Conservation (phyloP, 2,888 invertebrate species). For the Pterostichus niger region DNA sequence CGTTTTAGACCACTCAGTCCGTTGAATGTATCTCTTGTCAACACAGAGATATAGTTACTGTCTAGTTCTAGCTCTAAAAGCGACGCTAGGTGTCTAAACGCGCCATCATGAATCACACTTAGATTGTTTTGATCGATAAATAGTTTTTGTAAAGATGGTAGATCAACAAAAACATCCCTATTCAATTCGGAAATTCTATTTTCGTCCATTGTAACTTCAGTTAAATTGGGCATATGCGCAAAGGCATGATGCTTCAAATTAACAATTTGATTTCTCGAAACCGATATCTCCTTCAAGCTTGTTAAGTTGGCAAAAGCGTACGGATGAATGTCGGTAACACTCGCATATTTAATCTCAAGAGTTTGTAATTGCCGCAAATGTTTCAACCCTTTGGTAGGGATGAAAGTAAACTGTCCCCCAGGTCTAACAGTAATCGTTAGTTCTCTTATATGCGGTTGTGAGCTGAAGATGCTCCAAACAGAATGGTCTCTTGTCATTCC, state of each 20-base stretch:
- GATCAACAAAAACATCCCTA: conserved; percentile 85
- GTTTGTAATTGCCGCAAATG: conserved; percentile 83
- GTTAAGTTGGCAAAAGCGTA: conserved; percentile 88
- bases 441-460: conserved; percentile 85
- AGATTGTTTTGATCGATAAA: conserved; percentile 92
- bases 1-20: conserved; percentile 87
- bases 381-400: conserved; percentile 85
- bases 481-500: conserved; percentile 84
- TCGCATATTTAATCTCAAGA: conserved; percentile 86
- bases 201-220: conserved; percentile 85
- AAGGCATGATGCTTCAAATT: conserved; percentile 85
- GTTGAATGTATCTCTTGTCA: conserved; percentile 88
- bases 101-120: conserved; percentile 89
- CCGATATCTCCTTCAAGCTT: conserved; percentile 82
- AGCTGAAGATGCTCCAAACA: conserved; percentile 87
- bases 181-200: conserved; percentile 88
- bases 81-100: conserved; percentile 87
- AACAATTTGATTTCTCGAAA: conserved; percentile 86
- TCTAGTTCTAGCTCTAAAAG: conserved; percentile 90
- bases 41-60: conserved; percentile 85
- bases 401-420: conserved; percentile 84
- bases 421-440: conserved; percentile 86
- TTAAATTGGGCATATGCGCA: conserved; percentile 85
- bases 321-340: conserved; percentile 84
- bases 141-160: conserved; percentile 86